Evolutionary conservation across 2,888 invertebrate species (phyloP).

Genomic region (Exocentrus adspersus): DNA sequence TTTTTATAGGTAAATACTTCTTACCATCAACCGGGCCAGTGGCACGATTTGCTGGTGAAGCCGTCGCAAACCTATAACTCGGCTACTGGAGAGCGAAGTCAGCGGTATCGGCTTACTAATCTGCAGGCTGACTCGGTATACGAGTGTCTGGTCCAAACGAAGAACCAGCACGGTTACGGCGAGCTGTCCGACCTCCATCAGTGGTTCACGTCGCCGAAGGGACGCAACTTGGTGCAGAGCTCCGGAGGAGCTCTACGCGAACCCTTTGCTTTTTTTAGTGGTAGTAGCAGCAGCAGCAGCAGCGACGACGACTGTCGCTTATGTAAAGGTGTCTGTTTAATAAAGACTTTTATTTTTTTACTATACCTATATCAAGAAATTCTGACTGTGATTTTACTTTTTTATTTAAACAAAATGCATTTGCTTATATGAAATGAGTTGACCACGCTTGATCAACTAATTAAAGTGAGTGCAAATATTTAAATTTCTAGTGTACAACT

Average conservation of each 20-base stretch:
- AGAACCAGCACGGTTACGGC: constrained; percentile 69
- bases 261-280: background rate
- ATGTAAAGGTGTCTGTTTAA: too few relatives aligned
- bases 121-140: constrained; percentile 67
- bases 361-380: too few relatives aligned
- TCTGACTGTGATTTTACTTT: too few relatives aligned
- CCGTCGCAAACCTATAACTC: constrained; percentile 59
- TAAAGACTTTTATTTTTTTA: too few relatives aligned
- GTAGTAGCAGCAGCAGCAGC: too few relatives aligned
- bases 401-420: too few relatives aligned
- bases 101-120: constrained; percentile 64
- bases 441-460: too few relatives aligned
- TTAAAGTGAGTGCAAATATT: too few relatives aligned
- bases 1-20: constrained; percentile 64
- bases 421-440: too few relatives aligned
- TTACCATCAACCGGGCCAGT: constrained; percentile 66
- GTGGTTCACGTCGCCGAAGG: constrained; percentile 65
- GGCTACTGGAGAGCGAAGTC: constrained; percentile 59
- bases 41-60: constrained; percentile 66
- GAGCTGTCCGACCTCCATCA: constrained; percentile 67
- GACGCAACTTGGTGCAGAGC: constrained; percentile 47
- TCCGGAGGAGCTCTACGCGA: background rate
- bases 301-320: background rate
- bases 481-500: too few relatives aligned
- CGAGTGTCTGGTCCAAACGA: constrained; percentile 68